A percentile compares a stretch with the other conserved stretches of the same genome.
Evolutionary conservation across 1,140 invertebrate genomes (phyloP).

Genomic region (Drosophila repletoides): DNA sequence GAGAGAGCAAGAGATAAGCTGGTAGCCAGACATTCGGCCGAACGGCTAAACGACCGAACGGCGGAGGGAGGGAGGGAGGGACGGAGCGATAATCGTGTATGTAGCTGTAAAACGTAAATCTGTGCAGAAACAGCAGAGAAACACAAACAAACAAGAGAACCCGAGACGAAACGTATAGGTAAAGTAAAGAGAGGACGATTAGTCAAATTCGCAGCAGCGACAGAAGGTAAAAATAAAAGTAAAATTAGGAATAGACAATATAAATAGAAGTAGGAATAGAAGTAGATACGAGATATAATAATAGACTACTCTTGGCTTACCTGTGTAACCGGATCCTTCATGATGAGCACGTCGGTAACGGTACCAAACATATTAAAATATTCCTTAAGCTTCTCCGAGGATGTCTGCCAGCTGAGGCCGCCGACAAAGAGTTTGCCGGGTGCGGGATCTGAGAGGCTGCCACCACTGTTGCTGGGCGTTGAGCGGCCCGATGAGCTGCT

Average conservation of each 20-base stretch:
- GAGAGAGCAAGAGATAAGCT: slow-evolving; percentile 19
- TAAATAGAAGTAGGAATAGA: slow-evolving; percentile 1
- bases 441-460: slow-evolving; percentile 86
- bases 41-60: too few relatives aligned
- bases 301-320: slow-evolving; percentile 83
- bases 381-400: slow-evolving; percentile 93
- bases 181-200: background rate
- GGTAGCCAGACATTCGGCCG: too few relatives aligned
- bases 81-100: slow-evolving; percentile 24
- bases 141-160: background rate
- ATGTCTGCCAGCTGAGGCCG: slow-evolving; percentile 95
- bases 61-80: too few relatives aligned
- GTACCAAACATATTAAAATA: slow-evolving; percentile 96
- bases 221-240: background rate
- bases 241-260: background rate
- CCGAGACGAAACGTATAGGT: too few relatives aligned
- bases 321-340: slow-evolving; percentile 97
- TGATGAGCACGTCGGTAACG: slow-evolving; percentile 95
- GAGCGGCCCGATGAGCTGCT: slow-evolving; percentile 87
- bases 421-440: slow-evolving; percentile 95
- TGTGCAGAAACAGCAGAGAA: slow-evolving; percentile 8
- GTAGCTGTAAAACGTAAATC: slow-evolving; percentile 55
- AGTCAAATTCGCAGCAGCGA: slow-evolving; percentile 3
- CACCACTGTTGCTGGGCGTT: slow-evolving; percentile 85
- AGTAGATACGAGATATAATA: background rate